These are phyloP conservation scores for Hoplodrina ambigua DNA, from an alignment of 2,888 invertebrate genomes.

Conservation along the genomic window DNA sequence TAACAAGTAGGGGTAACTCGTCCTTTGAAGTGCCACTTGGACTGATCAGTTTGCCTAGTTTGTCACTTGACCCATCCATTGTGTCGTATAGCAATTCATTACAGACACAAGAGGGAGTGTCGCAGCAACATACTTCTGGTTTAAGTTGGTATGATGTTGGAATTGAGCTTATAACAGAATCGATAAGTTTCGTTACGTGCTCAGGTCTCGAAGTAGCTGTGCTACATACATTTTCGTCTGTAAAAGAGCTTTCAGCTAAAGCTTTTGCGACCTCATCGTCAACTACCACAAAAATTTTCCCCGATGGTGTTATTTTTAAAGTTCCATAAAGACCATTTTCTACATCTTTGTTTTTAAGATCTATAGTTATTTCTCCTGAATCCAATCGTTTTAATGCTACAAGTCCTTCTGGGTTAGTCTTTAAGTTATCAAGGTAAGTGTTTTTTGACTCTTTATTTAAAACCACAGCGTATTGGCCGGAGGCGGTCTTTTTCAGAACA, in stretches of 20 bases:
- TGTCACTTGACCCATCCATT: slow-evolving; percentile 15
- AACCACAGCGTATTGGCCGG: slow-evolving; percentile 73
- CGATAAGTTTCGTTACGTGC: slow-evolving; percentile 55
- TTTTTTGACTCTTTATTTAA: slow-evolving; percentile 75
- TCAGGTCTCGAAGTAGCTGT: slow-evolving; percentile 26
- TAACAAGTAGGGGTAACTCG: slow-evolving; percentile 60
- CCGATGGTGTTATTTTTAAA: slow-evolving; percentile 77
- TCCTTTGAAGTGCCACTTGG: slow-evolving; percentile 1
- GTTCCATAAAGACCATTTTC: slow-evolving; percentile 65
- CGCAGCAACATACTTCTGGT: slow-evolving; percentile 62
- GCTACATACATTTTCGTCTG: slow-evolving; percentile 13
- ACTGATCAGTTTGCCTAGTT: background rate
- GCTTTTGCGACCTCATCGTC: slow-evolving; percentile 66
- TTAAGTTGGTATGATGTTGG: slow-evolving; percentile 69
- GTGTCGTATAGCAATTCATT: slow-evolving; percentile 48
- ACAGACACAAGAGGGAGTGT: slow-evolving; percentile 71
- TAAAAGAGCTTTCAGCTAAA: slow-evolving; percentile 49
- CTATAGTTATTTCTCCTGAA: slow-evolving; percentile 73
- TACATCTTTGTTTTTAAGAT: slow-evolving; percentile 63
- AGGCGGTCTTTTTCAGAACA: slow-evolving; percentile 68
- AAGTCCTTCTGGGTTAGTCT: slow-evolving; percentile 61
- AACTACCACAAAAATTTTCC: slow-evolving; percentile 74
- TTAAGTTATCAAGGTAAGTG: slow-evolving; percentile 72
- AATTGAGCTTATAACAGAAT: slow-evolving; percentile 67
- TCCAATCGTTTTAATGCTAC: slow-evolving; percentile 71